These are phyloP conservation scores for Dioctria rufipes DNA, from an alignment of 2,888 invertebrate genomes.

Conservation along the genomic window DNA sequence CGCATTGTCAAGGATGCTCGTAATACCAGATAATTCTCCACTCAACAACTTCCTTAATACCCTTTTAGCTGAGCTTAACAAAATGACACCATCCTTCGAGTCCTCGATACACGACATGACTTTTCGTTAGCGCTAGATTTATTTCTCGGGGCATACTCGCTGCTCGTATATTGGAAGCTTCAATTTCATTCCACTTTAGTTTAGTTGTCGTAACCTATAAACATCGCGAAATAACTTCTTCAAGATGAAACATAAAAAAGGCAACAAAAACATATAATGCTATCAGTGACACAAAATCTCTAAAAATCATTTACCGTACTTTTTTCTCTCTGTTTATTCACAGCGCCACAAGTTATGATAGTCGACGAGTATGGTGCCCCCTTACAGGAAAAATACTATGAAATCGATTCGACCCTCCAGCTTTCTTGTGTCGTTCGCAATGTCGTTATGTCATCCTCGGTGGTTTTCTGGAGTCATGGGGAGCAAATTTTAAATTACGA, in stretches of 20 bases:
- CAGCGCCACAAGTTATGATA: conserved; percentile 75
- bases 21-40: not conserved
- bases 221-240: conserved; percentile 31
- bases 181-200: conserved; percentile 36
- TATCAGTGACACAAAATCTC: conserved; percentile 46
- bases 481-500: conserved; percentile 73
- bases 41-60: conserved; percentile 16
- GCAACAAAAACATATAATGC: conserved; percentile 20
- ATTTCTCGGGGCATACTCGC: not conserved
- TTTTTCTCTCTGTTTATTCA: conserved; percentile 55
- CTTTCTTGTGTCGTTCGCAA: conserved; percentile 74
- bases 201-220: conserved; percentile 13
- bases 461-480: conserved; percentile 74
- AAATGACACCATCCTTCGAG: not conserved
- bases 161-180: conserved; percentile 16
- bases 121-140: not conserved
- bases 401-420: conserved; percentile 74
- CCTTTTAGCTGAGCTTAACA: not conserved
- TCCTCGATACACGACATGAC: not conserved
- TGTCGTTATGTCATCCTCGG: conserved; percentile 73
- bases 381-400: conserved; percentile 74
- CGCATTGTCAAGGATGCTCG: not conserved
- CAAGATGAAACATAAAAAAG: conserved; percentile 1
- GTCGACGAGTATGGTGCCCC: conserved; percentile 74
- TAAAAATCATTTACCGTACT: conserved; percentile 25